These are phyloP conservation scores for Chrysaora quinquecirrha DNA, from an alignment of 30 jellyfish, hydroid and myxozoan genomes.

Conservation along the genomic window DNA sequence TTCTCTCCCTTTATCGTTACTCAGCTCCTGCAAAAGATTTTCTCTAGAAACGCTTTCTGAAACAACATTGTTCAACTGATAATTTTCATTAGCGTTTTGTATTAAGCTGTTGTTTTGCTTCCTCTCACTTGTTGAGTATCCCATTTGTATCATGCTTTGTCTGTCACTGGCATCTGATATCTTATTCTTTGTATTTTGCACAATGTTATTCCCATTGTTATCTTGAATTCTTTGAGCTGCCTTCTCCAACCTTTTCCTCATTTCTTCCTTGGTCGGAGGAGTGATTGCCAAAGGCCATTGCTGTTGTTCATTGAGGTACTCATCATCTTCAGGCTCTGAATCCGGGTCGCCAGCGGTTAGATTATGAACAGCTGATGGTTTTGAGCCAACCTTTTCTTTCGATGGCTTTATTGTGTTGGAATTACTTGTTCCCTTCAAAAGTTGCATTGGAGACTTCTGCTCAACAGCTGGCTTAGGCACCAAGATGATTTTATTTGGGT, in stretches of 20 bases:
- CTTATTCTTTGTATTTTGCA: not conserved
- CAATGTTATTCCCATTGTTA: not conserved
- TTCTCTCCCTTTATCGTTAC: too few relatives aligned
- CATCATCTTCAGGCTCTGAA: conserved; percentile 61
- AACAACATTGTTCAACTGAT: not conserved
- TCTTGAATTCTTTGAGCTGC: not conserved
- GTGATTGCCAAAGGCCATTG: conserved; percentile 64
- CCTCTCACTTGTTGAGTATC: not conserved
- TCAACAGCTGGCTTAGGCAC: too few relatives aligned
- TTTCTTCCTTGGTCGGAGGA: conserved; percentile 54
- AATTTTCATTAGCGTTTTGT: not conserved
- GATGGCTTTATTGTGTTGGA: too few relatives aligned
- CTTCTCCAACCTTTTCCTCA: conserved; percentile 17
- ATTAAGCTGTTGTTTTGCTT: not conserved
- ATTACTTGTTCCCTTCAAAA: too few relatives aligned
- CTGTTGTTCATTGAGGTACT: conserved; percentile 27
- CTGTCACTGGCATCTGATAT: not conserved
- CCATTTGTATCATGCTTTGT: not conserved
- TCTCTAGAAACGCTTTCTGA: not conserved
- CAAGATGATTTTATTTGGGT: too few relatives aligned
- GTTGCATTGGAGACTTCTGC: too few relatives aligned
- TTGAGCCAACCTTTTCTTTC: too few relatives aligned
- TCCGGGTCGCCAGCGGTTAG: conserved; percentile 20
- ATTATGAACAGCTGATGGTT: conserved; percentile 14
- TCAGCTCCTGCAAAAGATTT: too few relatives aligned